Base-by-base conservation (phyloP, 2,113 vertebrate genomes). In the Pomatostomus ruficeps region DNA sequence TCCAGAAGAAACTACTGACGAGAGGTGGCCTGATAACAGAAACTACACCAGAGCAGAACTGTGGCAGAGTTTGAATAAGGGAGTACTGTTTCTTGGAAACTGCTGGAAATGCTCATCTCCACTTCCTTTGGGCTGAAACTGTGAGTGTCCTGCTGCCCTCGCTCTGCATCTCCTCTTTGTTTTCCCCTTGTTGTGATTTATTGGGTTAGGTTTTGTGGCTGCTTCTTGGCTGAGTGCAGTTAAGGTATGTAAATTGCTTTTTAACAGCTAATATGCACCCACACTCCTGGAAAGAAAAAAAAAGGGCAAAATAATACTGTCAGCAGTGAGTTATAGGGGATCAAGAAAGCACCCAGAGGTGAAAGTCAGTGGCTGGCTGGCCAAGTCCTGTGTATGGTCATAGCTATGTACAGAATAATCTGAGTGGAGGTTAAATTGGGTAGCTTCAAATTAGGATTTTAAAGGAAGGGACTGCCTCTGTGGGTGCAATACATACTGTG, bases 191-290 rank as follows among this genome's bases (percentile, higher is more conserved):
- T 68, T 73, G 88, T 91, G 80, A 95, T 97, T 93, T 95, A 87
- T 75, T 74, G 86, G 51, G 55, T 55, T 91, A 65, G 28, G 48
- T 91, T 92, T 40, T 89, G 61, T 1, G 33, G 43, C 79, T 89
- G 57, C 72, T 81, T 86, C 73, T 88, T 93, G 90, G 71, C 62
- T 85, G 90, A 93, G 26, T 77, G 82, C 49, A 85, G 74, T 59
- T 88, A 73, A 96, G 85, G 90, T 83, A 95, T 89, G 62, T 55
- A 95, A 95, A 95, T 84, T 68, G 70, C 73, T 82, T 93, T 95
- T 86, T 81, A 93, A 91, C 46, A 97, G 83, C 55, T 92, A 87
- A 74, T 92, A 78, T 0, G 14, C 68, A 93, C 55, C 28, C 72
- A 67, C 43, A 72, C 51, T 68, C 31, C 76, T 88, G 72, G 45